phyloP scores from a whole-genome alignment of 2,113 vertebrate species.

The Myiopsitta monachus region DNA sequence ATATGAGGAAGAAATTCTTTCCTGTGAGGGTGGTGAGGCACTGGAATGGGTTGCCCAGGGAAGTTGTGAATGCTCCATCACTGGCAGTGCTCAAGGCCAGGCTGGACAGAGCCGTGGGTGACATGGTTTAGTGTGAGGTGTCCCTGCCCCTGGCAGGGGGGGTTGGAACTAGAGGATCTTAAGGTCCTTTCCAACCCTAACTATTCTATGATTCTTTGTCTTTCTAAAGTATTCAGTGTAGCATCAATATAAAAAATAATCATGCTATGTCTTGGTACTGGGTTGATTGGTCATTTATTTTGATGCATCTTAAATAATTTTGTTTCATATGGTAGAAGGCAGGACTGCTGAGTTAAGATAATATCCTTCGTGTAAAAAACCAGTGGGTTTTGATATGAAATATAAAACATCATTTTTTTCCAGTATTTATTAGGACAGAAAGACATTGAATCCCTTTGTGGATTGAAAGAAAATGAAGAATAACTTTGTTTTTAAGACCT shows the following conservation, averaged over 20 bases:
- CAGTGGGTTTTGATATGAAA: background rate
- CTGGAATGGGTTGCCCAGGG: no score
- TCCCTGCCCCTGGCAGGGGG: no score
- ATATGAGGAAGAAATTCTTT: no score
- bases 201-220: no score
- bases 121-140: no score
- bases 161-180: no score
- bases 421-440: background rate
- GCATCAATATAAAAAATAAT: background rate
- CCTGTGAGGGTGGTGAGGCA: no score
- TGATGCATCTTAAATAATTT: background rate
- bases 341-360: background rate
- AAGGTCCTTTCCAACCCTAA: no score
- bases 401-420: background rate
- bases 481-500: background rate
- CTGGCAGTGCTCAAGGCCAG: no score
- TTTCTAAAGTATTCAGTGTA: background rate
- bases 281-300: background rate
- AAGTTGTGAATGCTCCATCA: no score
- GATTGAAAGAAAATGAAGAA: background rate
- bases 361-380: background rate
- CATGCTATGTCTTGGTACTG: accelerated
- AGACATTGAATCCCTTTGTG: background rate
- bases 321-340: background rate
- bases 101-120: no score